Evolutionary conservation across 2,113 vertebrate genomes (phyloP).

Genomic region (Platycercus adscitus): DNA sequence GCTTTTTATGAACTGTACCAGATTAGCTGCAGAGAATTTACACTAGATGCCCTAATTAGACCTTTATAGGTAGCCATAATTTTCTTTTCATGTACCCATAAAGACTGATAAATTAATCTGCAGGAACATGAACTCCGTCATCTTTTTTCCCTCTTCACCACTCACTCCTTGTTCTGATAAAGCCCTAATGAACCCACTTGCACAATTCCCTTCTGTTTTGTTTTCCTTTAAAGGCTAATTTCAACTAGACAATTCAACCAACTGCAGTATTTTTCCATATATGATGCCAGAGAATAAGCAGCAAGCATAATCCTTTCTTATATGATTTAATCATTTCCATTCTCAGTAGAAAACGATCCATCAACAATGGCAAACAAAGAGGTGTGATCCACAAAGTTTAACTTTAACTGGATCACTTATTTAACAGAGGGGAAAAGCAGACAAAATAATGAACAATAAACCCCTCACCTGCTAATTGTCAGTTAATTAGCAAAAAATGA

Average conservation of each 20-base stretch:
- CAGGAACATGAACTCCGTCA: constrained; percentile 46
- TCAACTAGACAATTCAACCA: constrained; percentile 74
- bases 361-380: constrained; percentile 72
- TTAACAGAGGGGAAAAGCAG: constrained; percentile 41
- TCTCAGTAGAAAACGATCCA: constrained; percentile 72
- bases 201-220: constrained; percentile 70
- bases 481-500: constrained; percentile 26
- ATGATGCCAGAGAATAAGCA: constrained; percentile 75
- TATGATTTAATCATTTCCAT: constrained; percentile 82
- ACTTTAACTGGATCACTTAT: constrained; percentile 45
- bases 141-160: constrained; percentile 31
- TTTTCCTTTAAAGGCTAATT: constrained; percentile 80
- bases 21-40: constrained; percentile 58
- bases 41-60: constrained; percentile 62
- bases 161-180: constrained; percentile 52
- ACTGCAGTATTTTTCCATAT: constrained; percentile 81
- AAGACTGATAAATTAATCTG: constrained; percentile 69
- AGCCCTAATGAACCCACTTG: constrained; percentile 66
- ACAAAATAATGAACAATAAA: constrained; percentile 36
- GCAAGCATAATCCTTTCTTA: constrained; percentile 75
- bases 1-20: constrained; percentile 66
- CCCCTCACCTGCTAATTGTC: neutral
- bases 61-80: constrained; percentile 62
- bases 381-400: constrained; percentile 53
- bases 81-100: constrained; percentile 67